A percentile compares a stretch with the other conserved stretches of the same genome.
phyloP scores from a whole-genome alignment of 1,140 invertebrate species.

The Cydia strobilella region DNA sequence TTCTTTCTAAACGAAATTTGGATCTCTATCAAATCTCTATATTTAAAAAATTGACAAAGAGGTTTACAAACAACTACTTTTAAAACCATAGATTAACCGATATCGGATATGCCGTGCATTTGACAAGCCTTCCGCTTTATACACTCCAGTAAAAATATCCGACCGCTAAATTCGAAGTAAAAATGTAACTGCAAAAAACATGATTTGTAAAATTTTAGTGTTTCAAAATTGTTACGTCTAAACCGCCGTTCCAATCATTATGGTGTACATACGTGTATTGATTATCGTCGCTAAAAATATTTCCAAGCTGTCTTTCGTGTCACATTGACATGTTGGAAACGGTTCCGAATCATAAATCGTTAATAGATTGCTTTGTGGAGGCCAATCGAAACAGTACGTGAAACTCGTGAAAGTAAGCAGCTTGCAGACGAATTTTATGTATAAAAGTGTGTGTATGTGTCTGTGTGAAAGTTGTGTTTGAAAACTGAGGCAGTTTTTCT shows the following conservation, averaged over 20 bases:
- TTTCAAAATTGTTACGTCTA: conserved; percentile 55
- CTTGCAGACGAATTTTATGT: conserved; percentile 32
- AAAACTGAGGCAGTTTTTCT: neutral
- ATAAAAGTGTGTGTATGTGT: too few species aligned
- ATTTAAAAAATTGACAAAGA: conserved; percentile 40
- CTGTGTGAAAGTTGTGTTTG: neutral
- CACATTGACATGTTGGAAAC: conserved; percentile 64
- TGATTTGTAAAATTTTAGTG: conserved; percentile 35
- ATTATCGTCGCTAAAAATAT: conserved; percentile 55
- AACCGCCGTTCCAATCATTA: conserved; percentile 40
- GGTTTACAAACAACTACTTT: neutral
- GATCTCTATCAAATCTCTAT: neutral
- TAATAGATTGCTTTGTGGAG: conserved; percentile 60
- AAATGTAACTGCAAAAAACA: conserved; percentile 36
- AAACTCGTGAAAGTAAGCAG: conserved; percentile 63
- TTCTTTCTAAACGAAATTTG: too few species aligned
- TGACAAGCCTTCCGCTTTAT: conserved; percentile 34
- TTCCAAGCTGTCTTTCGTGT: conserved; percentile 69
- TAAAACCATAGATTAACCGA: conserved; percentile 20
- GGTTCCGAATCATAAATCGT: conserved; percentile 62
- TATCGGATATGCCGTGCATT: conserved; percentile 46
- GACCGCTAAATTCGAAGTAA: conserved; percentile 40
- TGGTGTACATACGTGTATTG: conserved; percentile 38
- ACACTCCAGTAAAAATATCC: conserved; percentile 35
- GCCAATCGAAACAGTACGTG: conserved; percentile 40